Evolutionary conservation across 2,113 vertebrate species (phyloP), one percentile per base, ranked within the genome.

Genomic region (Riparia riparia): DNA sequence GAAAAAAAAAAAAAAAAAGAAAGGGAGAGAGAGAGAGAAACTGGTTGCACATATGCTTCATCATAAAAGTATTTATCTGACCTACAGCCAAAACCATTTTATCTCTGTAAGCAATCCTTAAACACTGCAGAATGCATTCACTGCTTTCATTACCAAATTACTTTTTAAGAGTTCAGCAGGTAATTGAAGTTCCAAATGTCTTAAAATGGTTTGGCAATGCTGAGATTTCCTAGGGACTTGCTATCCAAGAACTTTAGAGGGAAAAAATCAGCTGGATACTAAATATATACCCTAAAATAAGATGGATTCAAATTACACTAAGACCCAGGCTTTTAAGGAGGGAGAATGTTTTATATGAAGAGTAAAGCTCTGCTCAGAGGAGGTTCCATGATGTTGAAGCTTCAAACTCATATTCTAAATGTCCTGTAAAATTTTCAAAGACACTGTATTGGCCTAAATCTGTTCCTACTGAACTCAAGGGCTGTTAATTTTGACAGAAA

Each of bases 171-270:
- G 88, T 94, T 96, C 85, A 96, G 82, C 93, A 96, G 93, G 92
- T 97, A 96, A 96, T 78, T 90, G 92, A 96, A 96, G 93, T 95
- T 97, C 90, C 96, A 96, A 97, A 96, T 88, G 82, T 94, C 92
- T 95, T 90, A 50, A 92, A 92, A 74, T 86, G 88, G 95, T 84
- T 96, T 96, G 96, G 96, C 96, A 96, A 92, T 76, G 50, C 37
- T 56, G 54, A 90, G 28, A 89, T 90, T 96, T 95, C 92, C 96
- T 94, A 96, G 93, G 88, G 90, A 92, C 69, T 92, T 84, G 69
- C 88, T 96, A 83, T 96, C 90, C 93, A 96, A 96, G 93, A 95
- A 94, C 49, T 93, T 94, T 19, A 51, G 72, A 83, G 60, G 80
- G 53, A 90, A 93, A 94, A 90, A 84, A 86, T 94, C 64, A 93